A percentile compares a stretch with the other conserved stretches of the same genome.
These are phyloP conservation scores for Prenolepis imparis DNA, from an alignment of 2,888 invertebrate genomes.

Conservation along the genomic window DNA sequence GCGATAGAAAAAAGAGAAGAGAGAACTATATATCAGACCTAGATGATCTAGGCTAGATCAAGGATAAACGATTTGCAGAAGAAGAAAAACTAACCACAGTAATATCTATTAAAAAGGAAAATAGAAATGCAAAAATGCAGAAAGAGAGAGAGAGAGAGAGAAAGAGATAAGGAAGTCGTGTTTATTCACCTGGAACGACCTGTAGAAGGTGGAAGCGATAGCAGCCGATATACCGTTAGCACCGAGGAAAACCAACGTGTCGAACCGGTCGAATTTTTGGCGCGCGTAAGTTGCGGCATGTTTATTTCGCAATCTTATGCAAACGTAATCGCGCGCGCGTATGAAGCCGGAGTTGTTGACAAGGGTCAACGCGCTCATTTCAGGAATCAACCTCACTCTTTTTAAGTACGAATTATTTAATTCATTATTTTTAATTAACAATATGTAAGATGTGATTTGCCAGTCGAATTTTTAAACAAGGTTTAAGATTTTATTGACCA, in stretches of 20 bases:
- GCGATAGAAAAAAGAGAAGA: neutral
- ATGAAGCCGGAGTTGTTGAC: slow-evolving; percentile 10
- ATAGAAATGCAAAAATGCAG: neutral
- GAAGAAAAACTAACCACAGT: neutral
- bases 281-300: slow-evolving; percentile 35
- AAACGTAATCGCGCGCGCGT: slow-evolving; percentile 23
- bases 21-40: neutral
- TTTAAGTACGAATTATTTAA: neutral
- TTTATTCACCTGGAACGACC: slow-evolving; percentile 63
- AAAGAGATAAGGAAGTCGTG: slow-evolving; percentile 34
- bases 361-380: slow-evolving; percentile 44
- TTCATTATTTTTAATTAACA: neutral
- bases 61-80: neutral
- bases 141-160: slow-evolving; percentile 31
- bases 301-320: slow-evolving; percentile 50
- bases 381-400: neutral
- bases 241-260: slow-evolving; percentile 65
- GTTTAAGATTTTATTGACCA: too few species aligned
- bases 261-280: slow-evolving; percentile 78
- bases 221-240: slow-evolving; percentile 74
- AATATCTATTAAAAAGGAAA: neutral
- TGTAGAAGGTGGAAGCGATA: slow-evolving; percentile 57
- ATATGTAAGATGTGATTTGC: too few species aligned
- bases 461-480: too few species aligned
- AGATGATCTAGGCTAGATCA: too few species aligned